phyloP scores from a whole-genome alignment of 2,888 invertebrate species.

The Noctua pronuba region DNA sequence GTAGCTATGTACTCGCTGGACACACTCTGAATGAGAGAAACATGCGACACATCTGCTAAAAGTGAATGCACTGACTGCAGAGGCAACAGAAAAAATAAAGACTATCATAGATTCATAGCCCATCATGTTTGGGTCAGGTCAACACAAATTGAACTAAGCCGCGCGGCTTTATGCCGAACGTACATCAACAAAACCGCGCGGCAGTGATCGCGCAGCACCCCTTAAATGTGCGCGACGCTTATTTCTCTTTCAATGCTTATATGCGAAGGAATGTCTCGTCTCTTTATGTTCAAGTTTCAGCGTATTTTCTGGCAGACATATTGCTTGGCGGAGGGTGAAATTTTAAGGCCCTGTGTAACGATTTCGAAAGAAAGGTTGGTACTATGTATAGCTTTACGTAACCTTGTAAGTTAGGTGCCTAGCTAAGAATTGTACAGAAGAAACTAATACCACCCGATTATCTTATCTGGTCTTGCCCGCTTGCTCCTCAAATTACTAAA shows the following conservation, averaged over 20 bases:
- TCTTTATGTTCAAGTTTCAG: slow-evolving; percentile 41
- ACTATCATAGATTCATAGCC: no score
- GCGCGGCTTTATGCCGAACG: not conserved
- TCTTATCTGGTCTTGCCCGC: no score
- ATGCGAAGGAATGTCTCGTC: slow-evolving; percentile 22
- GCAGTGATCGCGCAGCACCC: not conserved
- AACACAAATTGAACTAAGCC: not conserved
- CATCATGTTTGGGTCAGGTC: not conserved
- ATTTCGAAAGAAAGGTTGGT: slow-evolving; percentile 6
- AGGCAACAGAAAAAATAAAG: not conserved
- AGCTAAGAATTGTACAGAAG: not conserved
- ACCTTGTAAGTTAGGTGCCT: not conserved
- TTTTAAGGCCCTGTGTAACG: slow-evolving; percentile 18
- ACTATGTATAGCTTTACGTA: slow-evolving; percentile 21
- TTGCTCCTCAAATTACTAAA: not conserved
- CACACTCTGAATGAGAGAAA: not conserved
- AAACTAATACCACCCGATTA: not conserved
- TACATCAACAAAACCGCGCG: not conserved
- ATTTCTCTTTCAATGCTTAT: slow-evolving; percentile 21
- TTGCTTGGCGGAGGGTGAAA: slow-evolving; percentile 28
- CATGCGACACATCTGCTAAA: not conserved
- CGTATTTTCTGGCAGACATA: slow-evolving; percentile 18
- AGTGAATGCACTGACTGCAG: not conserved
- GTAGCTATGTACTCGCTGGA: no score
- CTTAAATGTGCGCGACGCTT: slow-evolving; percentile 8